Evolutionary conservation across 2,113 vertebrate species (phyloP), one percentile per base, ranked within the genome.

Genomic region (Epinephelus fuscoguttatus): DNA sequence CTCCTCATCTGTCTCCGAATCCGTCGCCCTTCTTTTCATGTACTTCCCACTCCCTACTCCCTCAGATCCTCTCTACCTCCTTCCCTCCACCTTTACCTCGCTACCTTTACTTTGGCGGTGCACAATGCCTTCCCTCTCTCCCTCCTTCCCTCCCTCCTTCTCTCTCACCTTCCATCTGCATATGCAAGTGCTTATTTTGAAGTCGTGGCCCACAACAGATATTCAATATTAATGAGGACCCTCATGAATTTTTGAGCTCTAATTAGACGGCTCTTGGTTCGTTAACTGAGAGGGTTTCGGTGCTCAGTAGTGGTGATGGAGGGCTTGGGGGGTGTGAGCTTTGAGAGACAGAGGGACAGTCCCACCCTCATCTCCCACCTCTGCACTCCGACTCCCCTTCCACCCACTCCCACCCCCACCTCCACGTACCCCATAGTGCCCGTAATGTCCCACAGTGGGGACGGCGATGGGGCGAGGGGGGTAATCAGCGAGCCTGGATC

Each of bases 161-260:
- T 81, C 81, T 52, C 86, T 88, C 90, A 92, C 93, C 91, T 93
- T 92, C 93, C 89, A 94, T 94, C 90, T 94, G 91, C 92, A 91
- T 93, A 92, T 94, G 93, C 89, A 79, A 90, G 86, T 91, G 85
- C 90, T 94, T 93, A 95, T 94, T 95, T 95, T 94, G 92, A 94
- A 94, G 93, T 92, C 87, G 74, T 90, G 86, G 92, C 89, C 88
- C 93, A 93, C 92, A 93, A 94, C 93, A 93, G 89, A 93, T 89
- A 94, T 95, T 94, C 89, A 96, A 95, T 96, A 96, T 96, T 95
- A 95, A 96, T 95, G 94, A 93, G 91, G 89, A 90, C 89, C 94
- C 93, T 94, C 85, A 92, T 94, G 92, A 94, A 94, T 93, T 93
- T 94, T 93, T 93, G 89, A 93, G 91, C 90, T 94, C 92, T 95